These are phyloP conservation scores for Lytechinus variegatus DNA, from an alignment of 35 echinoderm and acorn worm genomes.

Conservation along the genomic window DNA sequence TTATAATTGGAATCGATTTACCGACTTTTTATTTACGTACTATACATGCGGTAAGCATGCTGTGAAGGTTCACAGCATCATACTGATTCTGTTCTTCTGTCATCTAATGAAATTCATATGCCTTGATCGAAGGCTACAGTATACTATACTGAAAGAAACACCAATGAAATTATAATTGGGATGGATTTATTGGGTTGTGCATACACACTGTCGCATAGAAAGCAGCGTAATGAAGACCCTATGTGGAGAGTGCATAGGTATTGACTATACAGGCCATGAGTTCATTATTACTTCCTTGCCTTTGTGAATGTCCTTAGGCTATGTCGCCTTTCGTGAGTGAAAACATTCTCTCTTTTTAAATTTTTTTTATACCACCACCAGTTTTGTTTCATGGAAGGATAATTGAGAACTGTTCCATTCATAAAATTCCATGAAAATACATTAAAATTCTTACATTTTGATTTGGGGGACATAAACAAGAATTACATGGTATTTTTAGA, in stretches of 20 bases:
- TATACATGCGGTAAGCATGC: neutral
- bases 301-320: neutral
- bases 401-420: no score
- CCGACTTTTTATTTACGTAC: no score
- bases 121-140: neutral
- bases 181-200: neutral
- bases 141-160: neutral
- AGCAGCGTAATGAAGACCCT: neutral
- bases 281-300: neutral
- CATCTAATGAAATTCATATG: neutral
- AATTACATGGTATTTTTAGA: no score
- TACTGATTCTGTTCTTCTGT: neutral
- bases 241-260: neutral
- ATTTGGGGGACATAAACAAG: no score
- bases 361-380: neutral
- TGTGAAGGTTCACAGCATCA: neutral
- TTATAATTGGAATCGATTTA: no score
- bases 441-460: neutral
- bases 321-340: neutral
- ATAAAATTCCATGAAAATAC: no score
- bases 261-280: neutral
- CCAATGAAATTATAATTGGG: slow-evolving; percentile 16
- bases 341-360: neutral
- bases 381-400: neutral
- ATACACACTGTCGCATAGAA: neutral